Conservation (phyloP, 2,888 invertebrate genomes). For the Beris chalybata region DNA sequence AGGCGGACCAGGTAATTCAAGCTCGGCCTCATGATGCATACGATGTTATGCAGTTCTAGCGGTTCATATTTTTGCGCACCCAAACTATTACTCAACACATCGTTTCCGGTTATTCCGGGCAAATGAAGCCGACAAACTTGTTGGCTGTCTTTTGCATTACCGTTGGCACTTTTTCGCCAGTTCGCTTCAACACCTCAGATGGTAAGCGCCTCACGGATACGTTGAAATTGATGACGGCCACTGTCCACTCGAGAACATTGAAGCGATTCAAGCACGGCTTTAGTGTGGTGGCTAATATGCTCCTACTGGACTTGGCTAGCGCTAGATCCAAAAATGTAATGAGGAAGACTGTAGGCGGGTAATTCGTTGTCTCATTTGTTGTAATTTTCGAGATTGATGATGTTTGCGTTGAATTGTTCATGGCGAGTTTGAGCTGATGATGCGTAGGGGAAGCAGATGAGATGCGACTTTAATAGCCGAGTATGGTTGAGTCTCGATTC, state of each 20-base stretch:
- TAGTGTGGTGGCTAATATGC: neutral
- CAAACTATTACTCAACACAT: slow-evolving; percentile 9
- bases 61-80: slow-evolving; percentile 2
- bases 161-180: neutral
- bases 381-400: slow-evolving; percentile 20
- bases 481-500: no score
- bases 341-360: slow-evolving; percentile 14
- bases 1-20: neutral
- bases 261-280: neutral
- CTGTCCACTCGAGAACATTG: neutral
- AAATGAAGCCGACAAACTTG: slow-evolving; percentile 1
- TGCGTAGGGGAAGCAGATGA: no score
- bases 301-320: neutral
- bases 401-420: slow-evolving; percentile 13
- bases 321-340: neutral
- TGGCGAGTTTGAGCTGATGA: no score
- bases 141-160: neutral
- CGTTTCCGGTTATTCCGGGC: slow-evolving; percentile 15
- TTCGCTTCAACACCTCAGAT: neutral
- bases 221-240: neutral
- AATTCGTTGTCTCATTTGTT: slow-evolving; percentile 18
- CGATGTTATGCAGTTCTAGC: neutral
- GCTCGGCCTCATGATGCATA: slow-evolving; percentile 3
- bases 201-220: no score
- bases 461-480: no score